Conservation (phyloP, 2,888 invertebrate genomes). For the Cheilosia vernalis region DNA sequence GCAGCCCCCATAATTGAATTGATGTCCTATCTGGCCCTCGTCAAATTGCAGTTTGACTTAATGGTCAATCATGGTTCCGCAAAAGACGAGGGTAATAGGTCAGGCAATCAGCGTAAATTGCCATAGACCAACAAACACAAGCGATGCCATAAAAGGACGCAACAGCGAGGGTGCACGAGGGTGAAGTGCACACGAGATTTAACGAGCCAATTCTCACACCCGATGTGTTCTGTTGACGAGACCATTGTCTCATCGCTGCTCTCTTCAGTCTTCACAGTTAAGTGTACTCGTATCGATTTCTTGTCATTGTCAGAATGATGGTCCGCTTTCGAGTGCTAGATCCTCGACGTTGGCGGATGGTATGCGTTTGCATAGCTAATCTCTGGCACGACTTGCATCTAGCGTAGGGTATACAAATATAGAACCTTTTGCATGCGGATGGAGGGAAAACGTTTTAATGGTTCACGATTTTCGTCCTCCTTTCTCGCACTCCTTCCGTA, state of each 20-base stretch:
- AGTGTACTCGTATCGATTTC: slow-evolving; percentile 48
- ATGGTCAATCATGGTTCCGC: slow-evolving; percentile 67
- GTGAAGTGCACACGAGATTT: slow-evolving; percentile 38
- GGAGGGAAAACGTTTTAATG: slow-evolving; percentile 63
- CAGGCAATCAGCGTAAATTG: slow-evolving; percentile 72
- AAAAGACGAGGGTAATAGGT: slow-evolving; percentile 56
- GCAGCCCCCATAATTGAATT: slow-evolving; percentile 64
- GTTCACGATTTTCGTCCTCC: slow-evolving; percentile 64
- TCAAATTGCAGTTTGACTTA: slow-evolving; percentile 68
- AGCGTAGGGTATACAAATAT: slow-evolving; percentile 16
- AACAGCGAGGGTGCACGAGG: background rate
- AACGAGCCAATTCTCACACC: slow-evolving; percentile 73
- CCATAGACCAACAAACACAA: slow-evolving; percentile 32
- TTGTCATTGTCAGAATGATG: slow-evolving; percentile 52
- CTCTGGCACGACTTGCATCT: slow-evolving; percentile 62
- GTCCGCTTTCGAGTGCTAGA: slow-evolving; percentile 23
- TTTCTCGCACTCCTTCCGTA: slow-evolving; percentile 26
- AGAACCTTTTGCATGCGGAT: slow-evolving; percentile 25
- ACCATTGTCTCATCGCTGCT: slow-evolving; percentile 50
- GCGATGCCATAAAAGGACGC: slow-evolving; percentile 46
- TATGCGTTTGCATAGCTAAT: slow-evolving; percentile 71
- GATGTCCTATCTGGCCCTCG: slow-evolving; percentile 64
- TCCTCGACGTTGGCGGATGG: slow-evolving; percentile 11
- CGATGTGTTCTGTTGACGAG: slow-evolving; percentile 57
- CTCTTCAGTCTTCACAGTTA: slow-evolving; percentile 15